Conservation (phyloP, 92 coral and sea anemone species). For the Umimayanthus chanpuru region DNA sequence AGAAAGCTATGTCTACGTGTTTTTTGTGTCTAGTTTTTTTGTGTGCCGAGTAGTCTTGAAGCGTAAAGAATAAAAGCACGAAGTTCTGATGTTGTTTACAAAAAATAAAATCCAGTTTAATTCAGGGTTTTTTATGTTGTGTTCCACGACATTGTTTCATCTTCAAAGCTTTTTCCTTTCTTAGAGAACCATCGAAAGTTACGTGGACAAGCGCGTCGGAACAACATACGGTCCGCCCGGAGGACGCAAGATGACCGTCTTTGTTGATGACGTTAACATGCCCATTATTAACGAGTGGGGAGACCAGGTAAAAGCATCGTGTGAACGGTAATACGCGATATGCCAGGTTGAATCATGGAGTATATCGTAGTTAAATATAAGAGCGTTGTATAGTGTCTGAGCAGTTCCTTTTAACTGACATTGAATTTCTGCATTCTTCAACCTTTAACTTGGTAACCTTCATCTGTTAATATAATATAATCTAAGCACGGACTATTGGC, state of each 20-base stretch:
- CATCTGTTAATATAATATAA: neutral
- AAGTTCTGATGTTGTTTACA: too few species aligned
- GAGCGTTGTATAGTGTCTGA: neutral
- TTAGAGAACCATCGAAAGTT: constrained; percentile 88
- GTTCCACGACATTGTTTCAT: neutral
- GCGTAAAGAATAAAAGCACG: neutral
- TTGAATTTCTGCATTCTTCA: neutral
- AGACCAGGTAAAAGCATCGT: constrained; percentile 64
- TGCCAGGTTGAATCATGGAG: too few species aligned
- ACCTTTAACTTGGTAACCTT: neutral
- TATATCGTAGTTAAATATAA: neutral
- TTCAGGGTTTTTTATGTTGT: too few species aligned
- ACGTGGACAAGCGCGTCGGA: constrained; percentile 92
- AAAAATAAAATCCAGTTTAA: too few species aligned
- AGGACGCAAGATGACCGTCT: constrained; percentile 90
- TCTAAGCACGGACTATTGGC: too few species aligned
- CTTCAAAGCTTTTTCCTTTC: neutral
- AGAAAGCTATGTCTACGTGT: too few species aligned
- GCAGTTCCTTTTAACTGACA: neutral
- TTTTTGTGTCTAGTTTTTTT: too few species aligned
- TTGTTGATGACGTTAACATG: constrained; percentile 86
- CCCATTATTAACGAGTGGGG: constrained; percentile 94
- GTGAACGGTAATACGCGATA: neutral
- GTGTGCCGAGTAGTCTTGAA: too few species aligned
- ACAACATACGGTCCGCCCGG: constrained; percentile 94